Evolutionary conservation across 2,113 vertebrate genomes (phyloP), one percentile per base, ranked within the genome.

Genomic region (Cheirogaleus medius): DNA sequence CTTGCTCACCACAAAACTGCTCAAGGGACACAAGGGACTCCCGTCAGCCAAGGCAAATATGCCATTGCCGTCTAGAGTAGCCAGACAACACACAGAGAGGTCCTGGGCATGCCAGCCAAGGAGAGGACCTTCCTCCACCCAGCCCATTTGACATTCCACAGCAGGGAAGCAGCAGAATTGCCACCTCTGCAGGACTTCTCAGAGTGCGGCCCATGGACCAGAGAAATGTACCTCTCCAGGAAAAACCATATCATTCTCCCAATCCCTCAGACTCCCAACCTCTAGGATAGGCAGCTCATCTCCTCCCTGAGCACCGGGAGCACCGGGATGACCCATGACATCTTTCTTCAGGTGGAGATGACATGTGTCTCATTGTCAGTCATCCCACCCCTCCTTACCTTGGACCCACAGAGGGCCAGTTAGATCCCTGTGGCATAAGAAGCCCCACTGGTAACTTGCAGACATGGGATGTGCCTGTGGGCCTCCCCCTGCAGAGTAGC

Each of bases 251-350:
- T 54, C 0, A 21, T n/a, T 73, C 64, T 71, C 17, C 32, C 49
- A 74, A 6, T 23, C 3, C 23, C 8, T 18, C 5, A 10, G 56
- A 23, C 42, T 37, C n/a, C 68, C 5, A 3, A 9, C 17, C 71
- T 29, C 29, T 13, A 13, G 17, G 20, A 39, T 6, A 10, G 13
- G 63, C 4, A 6, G 39, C 4, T n/a, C 34, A 7, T 8, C 17
- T 66, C 47, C 32, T 73, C 23, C 47, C 47, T 0, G 3, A 77
- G n/a, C 3, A 47, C 39, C 32, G 1, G 2, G 3, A 77, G n/a
- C 3, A 47, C 39, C 32, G 1, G 2, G 10, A 23, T 4, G 32
- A 39, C 21, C 64, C 13, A 10, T 4, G 27, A 9, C 0, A 0
- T 4, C n/a, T 34, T 63, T 37, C 32, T 56, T 42, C 3, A 5